Conservation (phyloP, 1,140 invertebrate genomes). For the Dendroctonus ponderosae region DNA sequence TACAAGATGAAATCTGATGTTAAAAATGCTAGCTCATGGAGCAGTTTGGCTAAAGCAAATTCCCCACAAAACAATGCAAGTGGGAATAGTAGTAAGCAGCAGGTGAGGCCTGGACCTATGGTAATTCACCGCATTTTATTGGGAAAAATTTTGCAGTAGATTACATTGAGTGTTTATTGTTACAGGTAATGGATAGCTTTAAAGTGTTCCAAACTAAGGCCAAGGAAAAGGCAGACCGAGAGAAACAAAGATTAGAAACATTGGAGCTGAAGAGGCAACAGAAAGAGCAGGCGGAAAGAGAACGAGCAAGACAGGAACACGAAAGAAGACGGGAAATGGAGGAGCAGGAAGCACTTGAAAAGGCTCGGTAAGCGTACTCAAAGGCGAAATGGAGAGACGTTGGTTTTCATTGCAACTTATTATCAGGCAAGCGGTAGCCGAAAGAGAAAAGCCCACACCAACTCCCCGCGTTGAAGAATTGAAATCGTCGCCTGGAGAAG, state of each 20-base stretch:
- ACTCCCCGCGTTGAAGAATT: slow-evolving; percentile 48
- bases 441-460: slow-evolving; percentile 46
- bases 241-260: slow-evolving; percentile 79
- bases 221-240: slow-evolving; percentile 89
- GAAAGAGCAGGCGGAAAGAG: slow-evolving; percentile 81
- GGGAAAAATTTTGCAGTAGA: too few relatives aligned
- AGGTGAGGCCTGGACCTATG: slow-evolving; percentile 51
- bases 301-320: slow-evolving; percentile 74
- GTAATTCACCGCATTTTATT: not conserved
- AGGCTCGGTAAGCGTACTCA: slow-evolving; percentile 55
- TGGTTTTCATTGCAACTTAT: slow-evolving; percentile 5
- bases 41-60: slow-evolving; percentile 81
- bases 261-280: slow-evolving; percentile 73
- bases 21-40: slow-evolving; percentile 92
- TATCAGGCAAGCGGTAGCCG: slow-evolving; percentile 58
- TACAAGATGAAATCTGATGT: slow-evolving; percentile 58
- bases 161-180: too few relatives aligned
- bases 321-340: slow-evolving; percentile 76
- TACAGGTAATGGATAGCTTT: slow-evolving; percentile 66
- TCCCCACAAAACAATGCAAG: slow-evolving; percentile 65
- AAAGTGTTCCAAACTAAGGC: slow-evolving; percentile 91
- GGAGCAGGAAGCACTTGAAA: slow-evolving; percentile 76
- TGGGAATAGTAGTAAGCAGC: slow-evolving; percentile 57
- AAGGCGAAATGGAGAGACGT: too few relatives aligned
- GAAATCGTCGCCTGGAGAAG: slow-evolving; percentile 46